These are phyloP conservation scores for Drosophila lacicola DNA, from an alignment of 2,888 invertebrate genomes.

Conservation along the genomic window DNA sequence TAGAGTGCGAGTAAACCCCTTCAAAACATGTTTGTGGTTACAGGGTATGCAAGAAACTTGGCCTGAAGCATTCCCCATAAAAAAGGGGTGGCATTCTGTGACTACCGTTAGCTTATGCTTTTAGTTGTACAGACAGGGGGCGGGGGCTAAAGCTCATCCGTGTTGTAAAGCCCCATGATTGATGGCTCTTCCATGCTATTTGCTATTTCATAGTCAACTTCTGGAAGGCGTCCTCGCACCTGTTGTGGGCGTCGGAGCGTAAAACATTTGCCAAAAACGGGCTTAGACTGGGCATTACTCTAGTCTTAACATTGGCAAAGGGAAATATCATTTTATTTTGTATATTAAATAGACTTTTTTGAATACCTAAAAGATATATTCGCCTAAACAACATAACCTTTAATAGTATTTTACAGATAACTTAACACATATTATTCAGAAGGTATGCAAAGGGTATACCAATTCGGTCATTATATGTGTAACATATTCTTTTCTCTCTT, in stretches of 20 bases:
- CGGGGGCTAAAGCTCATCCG: constrained; percentile 36
- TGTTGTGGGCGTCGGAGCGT: constrained; percentile 49
- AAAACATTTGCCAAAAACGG: constrained; percentile 13
- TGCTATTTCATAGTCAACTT: constrained; percentile 34
- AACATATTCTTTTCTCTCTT: no score
- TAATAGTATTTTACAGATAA: no score
- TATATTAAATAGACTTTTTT: constrained; percentile 1
- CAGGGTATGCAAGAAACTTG: constrained; percentile 34
- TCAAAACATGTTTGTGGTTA: not conserved
- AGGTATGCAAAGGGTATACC: no score
- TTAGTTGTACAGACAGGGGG: constrained; percentile 1
- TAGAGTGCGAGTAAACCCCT: not conserved
- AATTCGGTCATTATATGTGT: no score
- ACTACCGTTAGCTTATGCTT: constrained; percentile 60
- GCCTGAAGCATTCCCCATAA: constrained; percentile 20
- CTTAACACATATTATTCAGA: no score
- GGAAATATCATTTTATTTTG: not conserved
- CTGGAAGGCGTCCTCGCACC: constrained; percentile 44
- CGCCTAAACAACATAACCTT: no score
- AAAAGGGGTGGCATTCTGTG: constrained; percentile 54
- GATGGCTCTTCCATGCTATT: constrained; percentile 51
- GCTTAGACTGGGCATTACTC: constrained; percentile 14
- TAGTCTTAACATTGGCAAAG: constrained; percentile 4
- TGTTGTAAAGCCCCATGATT: constrained; percentile 58
- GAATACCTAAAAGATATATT: no score